Evolutionary conservation across 1,140 invertebrate genomes (phyloP).

Genomic region (Littorina saxatilis): DNA sequence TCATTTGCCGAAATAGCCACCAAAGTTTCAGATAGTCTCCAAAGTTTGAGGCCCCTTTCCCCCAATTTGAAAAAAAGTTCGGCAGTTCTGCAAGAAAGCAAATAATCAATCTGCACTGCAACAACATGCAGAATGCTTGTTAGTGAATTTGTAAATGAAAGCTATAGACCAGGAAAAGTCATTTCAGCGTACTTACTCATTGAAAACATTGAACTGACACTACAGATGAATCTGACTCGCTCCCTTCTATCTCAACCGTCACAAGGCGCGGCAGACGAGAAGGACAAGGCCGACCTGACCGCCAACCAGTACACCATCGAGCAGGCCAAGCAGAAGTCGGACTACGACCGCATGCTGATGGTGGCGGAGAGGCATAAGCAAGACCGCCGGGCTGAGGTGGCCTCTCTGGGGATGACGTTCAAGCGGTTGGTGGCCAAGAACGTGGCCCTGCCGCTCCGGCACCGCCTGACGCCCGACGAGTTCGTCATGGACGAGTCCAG

Average conservation of each 20-base stretch:
- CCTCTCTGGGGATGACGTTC: not conserved
- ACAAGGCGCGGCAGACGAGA: not conserved
- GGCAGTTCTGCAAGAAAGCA: too few species aligned
- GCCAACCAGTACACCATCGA: conserved; percentile 28
- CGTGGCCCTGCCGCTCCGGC: not conserved
- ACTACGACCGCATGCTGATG: conserved; percentile 17
- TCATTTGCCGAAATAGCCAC: too few species aligned
- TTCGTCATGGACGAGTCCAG: not conserved
- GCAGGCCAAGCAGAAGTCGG: conserved; percentile 32
- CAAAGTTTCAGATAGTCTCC: too few species aligned
- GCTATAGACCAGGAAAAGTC: too few species aligned
- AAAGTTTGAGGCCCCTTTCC: too few species aligned
- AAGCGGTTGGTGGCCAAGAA: not conserved
- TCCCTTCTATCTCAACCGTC: not conserved
- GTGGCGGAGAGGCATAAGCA: conserved; percentile 24
- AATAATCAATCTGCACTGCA: too few species aligned
- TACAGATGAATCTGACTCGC: too few species aligned
- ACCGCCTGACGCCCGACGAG: not conserved
- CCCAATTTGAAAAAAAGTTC: too few species aligned
- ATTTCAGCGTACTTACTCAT: too few species aligned
- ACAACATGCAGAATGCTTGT: too few species aligned
- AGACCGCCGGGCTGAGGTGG: not conserved
- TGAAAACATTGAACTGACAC: too few species aligned
- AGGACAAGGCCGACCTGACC: not conserved
- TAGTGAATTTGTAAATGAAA: too few species aligned